A percentile compares a stretch with the other conserved stretches of the same genome.
phyloP scores from a whole-genome alignment of 2,888 invertebrate genomes.

The Polyommatus icarus region DNA sequence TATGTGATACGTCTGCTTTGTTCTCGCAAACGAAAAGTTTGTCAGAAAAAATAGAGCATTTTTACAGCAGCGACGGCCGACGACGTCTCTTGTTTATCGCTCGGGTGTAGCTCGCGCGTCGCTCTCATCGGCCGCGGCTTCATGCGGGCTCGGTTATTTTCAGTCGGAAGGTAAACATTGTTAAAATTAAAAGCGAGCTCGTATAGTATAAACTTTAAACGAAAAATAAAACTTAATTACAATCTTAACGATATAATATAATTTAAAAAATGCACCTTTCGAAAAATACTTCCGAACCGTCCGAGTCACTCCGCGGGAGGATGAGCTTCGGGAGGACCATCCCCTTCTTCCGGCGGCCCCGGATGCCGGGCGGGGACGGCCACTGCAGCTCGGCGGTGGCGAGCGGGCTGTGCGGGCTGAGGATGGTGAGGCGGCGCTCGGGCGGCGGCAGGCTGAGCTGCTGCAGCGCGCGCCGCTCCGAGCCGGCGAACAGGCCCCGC shows the following conservation, averaged over 20 bases:
- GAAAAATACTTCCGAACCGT: conserved; percentile 83
- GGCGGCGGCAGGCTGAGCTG: conserved; percentile 86
- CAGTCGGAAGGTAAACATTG: conserved; percentile 17
- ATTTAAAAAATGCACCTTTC: conserved; percentile 72
- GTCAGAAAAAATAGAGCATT: background rate
- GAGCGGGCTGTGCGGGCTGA: conserved; percentile 89
- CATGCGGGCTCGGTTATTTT: background rate
- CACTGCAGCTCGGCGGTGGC: conserved; percentile 83
- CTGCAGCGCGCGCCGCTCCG: conserved; percentile 82
- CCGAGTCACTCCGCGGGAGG: conserved; percentile 87
- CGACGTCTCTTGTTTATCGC: conserved; percentile 20
- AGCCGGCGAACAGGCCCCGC: conserved; percentile 84
- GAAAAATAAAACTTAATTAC: conserved; percentile 32
- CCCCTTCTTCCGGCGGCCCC: conserved; percentile 85
- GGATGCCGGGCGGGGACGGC: conserved; percentile 80
- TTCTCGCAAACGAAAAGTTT: background rate
- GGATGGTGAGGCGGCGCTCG: conserved; percentile 85
- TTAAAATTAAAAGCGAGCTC: conserved; percentile 12
- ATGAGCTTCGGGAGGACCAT: conserved; percentile 87
- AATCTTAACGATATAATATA: conserved; percentile 27
- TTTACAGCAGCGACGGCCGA: conserved; percentile 1
- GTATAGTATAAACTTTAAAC: conserved; percentile 23
- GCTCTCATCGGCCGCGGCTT: background rate
- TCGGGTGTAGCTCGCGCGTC: conserved; percentile 2
- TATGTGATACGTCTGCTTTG: background rate